These are phyloP conservation scores for Leptopilina myrica DNA, from an alignment of 2,888 invertebrate genomes.

Conservation along the genomic window DNA sequence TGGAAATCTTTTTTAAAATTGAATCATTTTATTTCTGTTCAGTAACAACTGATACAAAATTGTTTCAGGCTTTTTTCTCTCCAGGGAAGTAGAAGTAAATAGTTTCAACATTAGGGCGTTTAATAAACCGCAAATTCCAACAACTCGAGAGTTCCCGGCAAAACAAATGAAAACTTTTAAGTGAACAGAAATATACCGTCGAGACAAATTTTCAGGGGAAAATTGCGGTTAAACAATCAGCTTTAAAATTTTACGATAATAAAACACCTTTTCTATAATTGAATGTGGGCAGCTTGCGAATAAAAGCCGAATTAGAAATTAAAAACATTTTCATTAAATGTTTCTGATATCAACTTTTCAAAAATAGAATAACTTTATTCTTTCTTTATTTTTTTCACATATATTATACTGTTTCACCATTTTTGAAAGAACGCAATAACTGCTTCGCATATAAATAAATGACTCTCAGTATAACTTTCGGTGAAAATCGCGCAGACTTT, in stretches of 20 bases:
- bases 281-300: background rate
- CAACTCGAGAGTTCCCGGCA: constrained; percentile 12
- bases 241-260: background rate
- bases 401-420: background rate
- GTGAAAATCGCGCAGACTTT: constrained; percentile 8
- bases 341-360: background rate
- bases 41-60: constrained; percentile 51
- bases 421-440: background rate
- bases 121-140: constrained; percentile 43
- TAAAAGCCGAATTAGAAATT: too few species aligned
- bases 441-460: background rate
- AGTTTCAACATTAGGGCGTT: constrained; percentile 44
- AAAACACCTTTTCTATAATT: background rate
- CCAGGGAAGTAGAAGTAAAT: constrained; percentile 18
- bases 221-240: constrained; percentile 13
- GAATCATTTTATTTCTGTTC: constrained; percentile 57
- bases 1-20: constrained; percentile 30
- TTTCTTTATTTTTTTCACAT: background rate
- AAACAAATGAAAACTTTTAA: constrained; percentile 37
- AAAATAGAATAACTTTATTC: background rate
- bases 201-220: constrained; percentile 11
- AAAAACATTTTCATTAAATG: background rate
- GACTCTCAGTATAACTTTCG: background rate
- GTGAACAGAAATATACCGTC: constrained; percentile 30
- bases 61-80: constrained; percentile 48